Evolutionary conservation across 2,888 invertebrate species (phyloP), one percentile per base, ranked within the genome.

Genomic region (Meta bourneti): DNA sequence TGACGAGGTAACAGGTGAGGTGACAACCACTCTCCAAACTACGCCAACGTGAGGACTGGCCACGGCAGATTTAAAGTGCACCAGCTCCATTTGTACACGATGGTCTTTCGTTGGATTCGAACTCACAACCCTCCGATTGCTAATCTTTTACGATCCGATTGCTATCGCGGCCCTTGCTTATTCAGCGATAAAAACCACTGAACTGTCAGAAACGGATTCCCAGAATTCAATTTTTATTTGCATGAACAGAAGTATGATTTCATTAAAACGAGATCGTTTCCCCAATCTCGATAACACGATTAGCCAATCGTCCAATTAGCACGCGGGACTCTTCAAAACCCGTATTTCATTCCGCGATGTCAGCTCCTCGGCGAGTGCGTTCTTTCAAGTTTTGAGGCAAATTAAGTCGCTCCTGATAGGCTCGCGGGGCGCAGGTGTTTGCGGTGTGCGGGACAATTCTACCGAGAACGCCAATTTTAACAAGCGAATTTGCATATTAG

Each of bases 401-500:
- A 8, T 61, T 61, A 61, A 34, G 34, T 61, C 11, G 61, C 61
- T 61, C 13, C 75, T 49, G 34, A 20, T 11, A 75, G 20, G 19
- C 48, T 48, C 11, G 16, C 13, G 8, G 34, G 34, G 19, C 34
- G 13, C 48, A 48, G 16, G 49, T 16, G 75, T 75, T 75, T 75
- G 49, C 7, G 20, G 48, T 34, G 75, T 19, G 75, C 48, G 61
- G 13, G 11, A 61, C 11, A 61, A 11, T 34, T 71, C 16, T 71
- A 20, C 6, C 13, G 20, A 6, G 16, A 48, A 16, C 75, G 34
- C 5, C 75, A 48, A 48, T 75, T 75, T 75, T 75, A 75, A 75
- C 48, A 75, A 75, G 48, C 75, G 48, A 48, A 75, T 75, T 75
- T 75, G 48, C 75, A 75, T 75, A 48, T 75, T 75, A 11, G 75